Evolutionary conservation across 2,888 invertebrate species (phyloP).

Genomic region (Brachyopa scutellaris): DNA sequence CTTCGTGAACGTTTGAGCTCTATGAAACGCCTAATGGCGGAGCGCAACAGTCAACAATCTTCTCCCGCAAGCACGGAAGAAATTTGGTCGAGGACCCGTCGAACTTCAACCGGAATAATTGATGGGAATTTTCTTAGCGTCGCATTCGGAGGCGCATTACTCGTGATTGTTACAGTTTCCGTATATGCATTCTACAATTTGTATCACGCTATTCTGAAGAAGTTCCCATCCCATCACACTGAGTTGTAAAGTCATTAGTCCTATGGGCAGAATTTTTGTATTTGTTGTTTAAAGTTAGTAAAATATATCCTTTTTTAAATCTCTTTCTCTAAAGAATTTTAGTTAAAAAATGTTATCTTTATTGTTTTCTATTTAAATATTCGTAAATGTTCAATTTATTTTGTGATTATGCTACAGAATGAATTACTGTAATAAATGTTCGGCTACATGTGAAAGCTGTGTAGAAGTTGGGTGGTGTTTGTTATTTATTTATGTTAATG

Average conservation of each 20-base stretch:
- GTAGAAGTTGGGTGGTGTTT: neutral
- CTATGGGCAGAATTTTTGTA: slow-evolving; percentile 7
- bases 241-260: slow-evolving; percentile 90
- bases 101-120: slow-evolving; percentile 85
- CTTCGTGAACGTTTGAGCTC: slow-evolving; percentile 88
- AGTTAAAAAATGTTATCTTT: slow-evolving; percentile 36
- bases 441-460: neutral
- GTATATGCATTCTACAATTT: slow-evolving; percentile 93
- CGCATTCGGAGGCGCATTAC: slow-evolving; percentile 90
- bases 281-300: slow-evolving; percentile 60
- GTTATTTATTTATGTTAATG: neutral
- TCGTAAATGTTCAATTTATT: too few relatives aligned
- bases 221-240: slow-evolving; percentile 90
- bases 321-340: slow-evolving; percentile 12
- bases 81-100: slow-evolving; percentile 80
- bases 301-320: slow-evolving; percentile 7
- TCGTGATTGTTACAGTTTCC: slow-evolving; percentile 91
- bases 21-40: slow-evolving; percentile 92
- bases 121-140: slow-evolving; percentile 90
- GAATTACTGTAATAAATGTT: slow-evolving; percentile 15
- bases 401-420: slow-evolving; percentile 19
- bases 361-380: slow-evolving; percentile 42
- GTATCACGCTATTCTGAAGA: slow-evolving; percentile 90
- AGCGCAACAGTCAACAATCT: slow-evolving; percentile 83
- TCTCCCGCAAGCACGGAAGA: slow-evolving; percentile 80